Evolutionary conservation across 2,113 vertebrate species (phyloP), one percentile per base, ranked within the genome.

Genomic region (Carassius auratus): DNA sequence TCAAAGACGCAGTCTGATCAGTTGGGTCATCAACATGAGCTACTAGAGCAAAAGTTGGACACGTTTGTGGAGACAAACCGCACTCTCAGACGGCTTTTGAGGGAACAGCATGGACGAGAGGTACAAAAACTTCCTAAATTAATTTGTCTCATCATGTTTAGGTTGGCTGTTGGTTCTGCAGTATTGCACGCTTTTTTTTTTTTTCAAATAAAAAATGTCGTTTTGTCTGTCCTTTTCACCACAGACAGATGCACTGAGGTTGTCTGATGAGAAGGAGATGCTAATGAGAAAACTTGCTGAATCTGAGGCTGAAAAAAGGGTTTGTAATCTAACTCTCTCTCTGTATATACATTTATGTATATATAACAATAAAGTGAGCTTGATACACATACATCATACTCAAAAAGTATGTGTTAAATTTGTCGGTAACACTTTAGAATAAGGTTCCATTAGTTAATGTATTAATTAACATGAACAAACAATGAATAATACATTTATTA

Each of bases 31-130:
- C 96, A 98, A 81, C 97, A 96, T 86, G 95, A 96, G 59, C 86
- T 96, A 84, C 89, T 99, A 84, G 84, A 97, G 0, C 96, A 99
- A 92, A 99, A 97, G 86, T 85, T 99, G 30, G 93, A 93, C 80
- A 96, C 96, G 10, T 99, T 97, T 62, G 96, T 97, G 86, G 93
- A 92, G 89, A 97, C 97, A 8, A 98, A 98, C 86, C 93, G 93
- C 71, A 92, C 94, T 0, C 96, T 99, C 0, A 92, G 96, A 76
- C 94, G 95, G 8, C 94, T 97, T 23, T 94, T 99, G 69, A 94
- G 93, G 80, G 96, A 97, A 61, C 95, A 97, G 87, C 95, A 95
- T 0, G 86, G 84, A 30, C 88, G 93, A 8, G 96, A 97, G 97
- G 97, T 97, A 91, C 91, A 38, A 30, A 50, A 23, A 13, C 14